Evolutionary conservation across 1,140 invertebrate genomes (phyloP).

Genomic region (Aphaenogaster rudis): DNA sequence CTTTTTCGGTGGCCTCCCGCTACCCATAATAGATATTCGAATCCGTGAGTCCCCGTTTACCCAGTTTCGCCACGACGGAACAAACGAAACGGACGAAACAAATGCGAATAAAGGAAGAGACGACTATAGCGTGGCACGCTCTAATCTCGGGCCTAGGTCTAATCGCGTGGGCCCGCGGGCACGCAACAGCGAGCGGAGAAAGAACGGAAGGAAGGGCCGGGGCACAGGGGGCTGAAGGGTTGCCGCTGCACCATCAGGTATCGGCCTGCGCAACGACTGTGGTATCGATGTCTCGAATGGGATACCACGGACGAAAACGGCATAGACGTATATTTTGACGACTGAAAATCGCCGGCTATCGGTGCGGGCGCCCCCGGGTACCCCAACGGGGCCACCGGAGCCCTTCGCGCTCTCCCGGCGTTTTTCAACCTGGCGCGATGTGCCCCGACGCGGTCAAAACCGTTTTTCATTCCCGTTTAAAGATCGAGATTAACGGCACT

Average conservation of each 20-base stretch:
- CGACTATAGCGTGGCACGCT: slow-evolving; percentile 68
- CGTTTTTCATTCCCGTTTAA: slow-evolving; percentile 77
- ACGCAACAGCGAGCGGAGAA: slow-evolving; percentile 46
- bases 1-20: not conserved
- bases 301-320: slow-evolving; percentile 62
- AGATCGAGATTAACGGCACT: slow-evolving; percentile 76
- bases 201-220: slow-evolving; percentile 23
- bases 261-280: slow-evolving; percentile 63
- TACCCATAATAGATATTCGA: slow-evolving; percentile 76
- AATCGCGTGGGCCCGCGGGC: slow-evolving; percentile 56
- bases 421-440: slow-evolving; percentile 59
- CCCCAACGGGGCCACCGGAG: slow-evolving; percentile 19
- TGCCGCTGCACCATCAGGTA: slow-evolving; percentile 66
- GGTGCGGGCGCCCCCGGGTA: slow-evolving; percentile 60
- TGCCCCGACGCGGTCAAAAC: slow-evolving; percentile 44
- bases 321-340: slow-evolving; percentile 85
- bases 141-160: slow-evolving; percentile 67
- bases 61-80: slow-evolving; percentile 34
- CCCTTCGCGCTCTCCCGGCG: not conserved
- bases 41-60: slow-evolving; percentile 56
- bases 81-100: slow-evolving; percentile 58
- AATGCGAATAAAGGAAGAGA: slow-evolving; percentile 39
- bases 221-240: slow-evolving; percentile 16
- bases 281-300: slow-evolving; percentile 52
- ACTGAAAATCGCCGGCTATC: slow-evolving; percentile 81